Percentiles rank a stretch among this genome's conserved stretches.
Evolutionary conservation across 1,140 invertebrate genomes (phyloP).

Genomic region (Temnothorax nylanderi): DNA sequence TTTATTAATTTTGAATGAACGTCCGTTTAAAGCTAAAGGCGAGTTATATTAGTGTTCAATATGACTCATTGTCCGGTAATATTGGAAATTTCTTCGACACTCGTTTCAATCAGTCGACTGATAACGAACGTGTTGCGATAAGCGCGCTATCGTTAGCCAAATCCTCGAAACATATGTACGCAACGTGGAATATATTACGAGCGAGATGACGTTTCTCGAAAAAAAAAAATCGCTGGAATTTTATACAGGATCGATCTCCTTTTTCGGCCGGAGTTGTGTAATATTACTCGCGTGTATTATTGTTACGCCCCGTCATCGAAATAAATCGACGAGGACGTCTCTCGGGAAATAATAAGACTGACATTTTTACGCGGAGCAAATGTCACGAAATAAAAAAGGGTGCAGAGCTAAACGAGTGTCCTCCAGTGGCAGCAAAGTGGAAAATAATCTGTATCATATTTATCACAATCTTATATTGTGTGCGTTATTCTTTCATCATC

Average conservation of each 20-base stretch:
- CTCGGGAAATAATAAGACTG: slow-evolving; percentile 13
- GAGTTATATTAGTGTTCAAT: neutral
- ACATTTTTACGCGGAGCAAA: neutral
- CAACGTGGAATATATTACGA: neutral
- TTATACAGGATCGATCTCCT: neutral
- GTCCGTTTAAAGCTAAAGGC: neutral
- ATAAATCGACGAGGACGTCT: slow-evolving; percentile 10
- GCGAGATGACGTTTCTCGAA: neutral
- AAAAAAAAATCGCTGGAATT: neutral
- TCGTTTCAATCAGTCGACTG: neutral
- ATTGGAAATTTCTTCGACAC: neutral
- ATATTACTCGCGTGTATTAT: neutral
- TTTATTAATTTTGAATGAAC: neutral
- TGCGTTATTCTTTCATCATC: neutral
- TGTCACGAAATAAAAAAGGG: neutral
- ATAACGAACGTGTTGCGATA: slow-evolving; percentile 30
- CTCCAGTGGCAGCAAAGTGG: neutral
- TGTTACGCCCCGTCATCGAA: neutral
- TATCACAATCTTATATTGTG: neutral
- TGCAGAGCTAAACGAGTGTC: neutral
- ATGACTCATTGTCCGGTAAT: neutral
- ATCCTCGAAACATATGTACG: neutral
- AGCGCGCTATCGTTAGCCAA: neutral
- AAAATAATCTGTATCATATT: neutral
- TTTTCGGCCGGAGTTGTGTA: neutral